phyloP scores from a whole-genome alignment of 2,113 vertebrate species.

The Perccottus glenii region DNA sequence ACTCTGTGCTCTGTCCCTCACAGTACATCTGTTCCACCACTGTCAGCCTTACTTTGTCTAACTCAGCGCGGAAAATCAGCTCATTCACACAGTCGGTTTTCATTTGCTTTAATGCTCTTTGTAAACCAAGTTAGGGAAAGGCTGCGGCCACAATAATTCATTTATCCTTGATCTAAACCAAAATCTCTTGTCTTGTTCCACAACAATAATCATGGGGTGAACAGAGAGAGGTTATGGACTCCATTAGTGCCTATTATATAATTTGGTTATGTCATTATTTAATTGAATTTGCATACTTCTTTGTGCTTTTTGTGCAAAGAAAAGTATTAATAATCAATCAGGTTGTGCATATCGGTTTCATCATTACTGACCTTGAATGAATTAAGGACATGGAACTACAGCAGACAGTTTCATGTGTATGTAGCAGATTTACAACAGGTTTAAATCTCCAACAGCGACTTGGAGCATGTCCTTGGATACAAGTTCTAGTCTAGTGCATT shows the following conservation, averaged over 20 bases:
- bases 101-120: slow-evolving; percentile 50
- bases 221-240: slow-evolving; percentile 45
- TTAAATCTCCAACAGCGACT: slow-evolving; percentile 40
- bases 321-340: slow-evolving; percentile 6
- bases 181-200: slow-evolving; percentile 9
- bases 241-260: slow-evolving; percentile 59
- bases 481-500: slow-evolving; percentile 38
- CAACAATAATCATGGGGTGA: slow-evolving; percentile 32
- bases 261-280: slow-evolving; percentile 64
- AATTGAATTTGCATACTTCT: slow-evolving; percentile 64
- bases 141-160: slow-evolving; percentile 11
- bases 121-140: slow-evolving; percentile 26
- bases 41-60: slow-evolving; percentile 44
- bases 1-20: slow-evolving; percentile 34
- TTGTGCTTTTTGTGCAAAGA: slow-evolving; percentile 34
- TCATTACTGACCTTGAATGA: slow-evolving; percentile 35
- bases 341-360: slow-evolving; percentile 2
- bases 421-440: slow-evolving; percentile 40
- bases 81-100: slow-evolving; percentile 44
- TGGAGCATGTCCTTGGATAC: slow-evolving; percentile 44
- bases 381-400: slow-evolving; percentile 30
- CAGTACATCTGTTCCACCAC: slow-evolving; percentile 14
- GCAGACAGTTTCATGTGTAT: slow-evolving; percentile 33
- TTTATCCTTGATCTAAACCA: slow-evolving; percentile 29
- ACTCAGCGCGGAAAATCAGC: slow-evolving; percentile 30